Evolutionary conservation across 2,888 invertebrate species (phyloP).

Genomic region (Cataglyphis altisquamis): DNA sequence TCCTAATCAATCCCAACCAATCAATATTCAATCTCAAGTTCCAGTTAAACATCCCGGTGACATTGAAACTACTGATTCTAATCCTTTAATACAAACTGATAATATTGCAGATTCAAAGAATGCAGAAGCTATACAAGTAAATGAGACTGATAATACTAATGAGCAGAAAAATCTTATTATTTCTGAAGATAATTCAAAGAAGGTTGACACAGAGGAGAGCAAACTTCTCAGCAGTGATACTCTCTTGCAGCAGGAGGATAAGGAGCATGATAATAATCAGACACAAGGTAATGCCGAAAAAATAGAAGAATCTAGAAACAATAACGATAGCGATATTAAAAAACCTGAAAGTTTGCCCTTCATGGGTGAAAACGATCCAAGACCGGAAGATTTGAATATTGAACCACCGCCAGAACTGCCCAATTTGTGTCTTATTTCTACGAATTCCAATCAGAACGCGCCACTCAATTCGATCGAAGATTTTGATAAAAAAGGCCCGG

Average conservation of each 20-base stretch:
- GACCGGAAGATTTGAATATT: conserved; percentile 83
- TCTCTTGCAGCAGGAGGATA: conserved; percentile 34
- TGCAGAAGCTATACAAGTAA: conserved; percentile 45
- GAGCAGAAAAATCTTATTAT: conserved; percentile 16
- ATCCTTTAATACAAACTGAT: conserved; percentile 6
- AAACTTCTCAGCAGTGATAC: background rate
- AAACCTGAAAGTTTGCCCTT: conserved; percentile 81
- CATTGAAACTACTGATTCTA: background rate
- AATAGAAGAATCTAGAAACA: conserved; percentile 8
- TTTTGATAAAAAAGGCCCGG: conserved; percentile 53
- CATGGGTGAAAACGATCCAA: conserved; percentile 83
- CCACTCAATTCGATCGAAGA: conserved; percentile 38
- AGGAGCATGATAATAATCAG: conserved; percentile 30
- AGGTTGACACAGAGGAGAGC: conserved; percentile 24
- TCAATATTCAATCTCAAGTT: conserved; percentile 23
- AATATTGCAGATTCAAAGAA: conserved; percentile 46
- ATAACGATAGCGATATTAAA: conserved; percentile 49
- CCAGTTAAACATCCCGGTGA: background rate
- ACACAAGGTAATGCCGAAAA: conserved; percentile 20
- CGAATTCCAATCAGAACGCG: conserved; percentile 24
- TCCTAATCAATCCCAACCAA: conserved; percentile 23
- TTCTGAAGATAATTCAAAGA: conserved; percentile 48
- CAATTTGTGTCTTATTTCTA: conserved; percentile 79
- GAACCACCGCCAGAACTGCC: conserved; percentile 84
- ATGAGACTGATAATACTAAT: conserved; percentile 11